Evolutionary conservation across 1,140 invertebrate species (phyloP), one percentile per base, ranked within the genome.

Genomic region (Zaprionus inermis): DNA sequence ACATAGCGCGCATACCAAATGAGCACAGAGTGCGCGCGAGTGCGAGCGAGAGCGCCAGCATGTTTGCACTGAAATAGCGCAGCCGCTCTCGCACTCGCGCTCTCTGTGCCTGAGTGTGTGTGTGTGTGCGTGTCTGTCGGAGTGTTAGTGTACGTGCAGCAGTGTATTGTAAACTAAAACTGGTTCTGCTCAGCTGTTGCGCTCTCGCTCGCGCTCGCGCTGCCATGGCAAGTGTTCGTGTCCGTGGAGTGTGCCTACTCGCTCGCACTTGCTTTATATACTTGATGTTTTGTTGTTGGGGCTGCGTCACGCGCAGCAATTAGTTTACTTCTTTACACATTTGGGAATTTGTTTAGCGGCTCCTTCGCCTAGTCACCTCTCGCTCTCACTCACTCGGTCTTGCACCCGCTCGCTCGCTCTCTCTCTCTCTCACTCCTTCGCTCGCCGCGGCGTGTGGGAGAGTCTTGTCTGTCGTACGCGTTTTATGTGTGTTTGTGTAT

Each of bases 1-100:
- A 91, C 90, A 88, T 82, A 76, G 90, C 74, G 77, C 90, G 90
- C 90, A 91, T 91, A 91, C 90, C 72, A 85, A 91, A 91, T 91
- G 83, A 91, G 85, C 57, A 32, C 28, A 49, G 22, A 49, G 22
- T 58, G 34, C 3, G 4, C 10, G 34, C 57, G 59, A 3, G 77
- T 58, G 71, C 58, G 56, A 85, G 67, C 59, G 63, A 52, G 82
- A 81, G 32, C 60, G 67, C 6, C 44, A 38, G 34, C 56, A 57
- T 34, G 14, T 36, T 20, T 32, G 32, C 30, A 55, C 24, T 55
- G 49, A 72, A 68, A 61, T 46, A 63, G 78, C 38, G 60, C 51
- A 66, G 70, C 68, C 49, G 72, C 38, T 58, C 57, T 49, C 51
- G 11, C 44, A 59, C 22, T 65, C 71, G 74, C 76, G 28, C 36